These are phyloP conservation scores for Aleiodes testaceus DNA, from an alignment of 2,888 invertebrate genomes.

Conservation along the genomic window DNA sequence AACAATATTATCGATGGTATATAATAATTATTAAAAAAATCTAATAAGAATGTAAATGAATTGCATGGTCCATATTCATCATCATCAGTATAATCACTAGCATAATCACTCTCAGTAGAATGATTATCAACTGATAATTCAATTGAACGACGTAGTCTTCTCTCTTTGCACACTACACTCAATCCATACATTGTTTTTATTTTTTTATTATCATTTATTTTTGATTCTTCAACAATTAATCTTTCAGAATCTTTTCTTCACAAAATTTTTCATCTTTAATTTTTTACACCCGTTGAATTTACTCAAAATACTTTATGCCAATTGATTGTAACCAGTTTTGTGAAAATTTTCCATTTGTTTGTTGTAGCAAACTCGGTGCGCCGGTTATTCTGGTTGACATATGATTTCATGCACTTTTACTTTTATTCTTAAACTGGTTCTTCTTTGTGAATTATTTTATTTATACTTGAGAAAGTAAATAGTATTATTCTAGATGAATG, in stretches of 20 bases:
- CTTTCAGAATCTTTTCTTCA: background rate
- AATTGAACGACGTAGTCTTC: conserved; percentile 33
- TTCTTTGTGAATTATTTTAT: background rate
- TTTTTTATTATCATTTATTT: background rate
- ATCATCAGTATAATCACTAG: conserved; percentile 50
- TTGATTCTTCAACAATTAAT: background rate
- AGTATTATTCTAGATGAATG: no score
- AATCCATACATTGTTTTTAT: background rate
- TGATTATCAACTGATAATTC: conserved; percentile 24
- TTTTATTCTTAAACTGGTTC: background rate
- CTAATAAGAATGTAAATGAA: conserved; percentile 68
- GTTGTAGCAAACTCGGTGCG: background rate
- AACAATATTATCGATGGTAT: conserved; percentile 77
- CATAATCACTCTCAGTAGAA: background rate
- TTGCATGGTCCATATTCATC: conserved; percentile 58
- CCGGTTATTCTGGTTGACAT: conserved; percentile 8
- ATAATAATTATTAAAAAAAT: conserved; percentile 76
- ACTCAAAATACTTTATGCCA: background rate
- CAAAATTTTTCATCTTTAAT: background rate
- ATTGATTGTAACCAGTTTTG: background rate
- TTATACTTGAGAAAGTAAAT: background rate
- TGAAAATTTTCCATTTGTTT: conserved; percentile 28
- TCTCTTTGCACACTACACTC: conserved; percentile 35
- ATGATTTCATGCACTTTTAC: conserved; percentile 10
- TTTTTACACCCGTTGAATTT: background rate